Evolutionary conservation across 2,888 invertebrate genomes (phyloP).

Genomic region (Lochmaea crataegi): DNA sequence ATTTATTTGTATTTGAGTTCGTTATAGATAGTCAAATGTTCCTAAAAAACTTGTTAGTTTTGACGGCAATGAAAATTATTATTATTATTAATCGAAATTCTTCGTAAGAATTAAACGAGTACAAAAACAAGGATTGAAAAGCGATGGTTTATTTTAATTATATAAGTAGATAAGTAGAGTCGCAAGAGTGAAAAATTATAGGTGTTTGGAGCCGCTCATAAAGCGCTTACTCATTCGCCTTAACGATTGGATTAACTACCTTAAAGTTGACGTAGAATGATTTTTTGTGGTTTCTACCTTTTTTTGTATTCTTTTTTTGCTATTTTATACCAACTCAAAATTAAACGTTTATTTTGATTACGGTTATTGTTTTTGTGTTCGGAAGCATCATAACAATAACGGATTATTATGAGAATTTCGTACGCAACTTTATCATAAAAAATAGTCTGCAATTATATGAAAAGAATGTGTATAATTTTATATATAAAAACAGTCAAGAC

Average conservation of each 20-base stretch:
- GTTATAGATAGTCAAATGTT: neutral
- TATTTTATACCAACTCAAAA: conserved; percentile 9
- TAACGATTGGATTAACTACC: conserved; percentile 54
- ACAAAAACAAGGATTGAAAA: conserved; percentile 47
- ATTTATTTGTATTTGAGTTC: neutral
- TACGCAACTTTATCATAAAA: neutral
- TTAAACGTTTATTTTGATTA: conserved; percentile 33
- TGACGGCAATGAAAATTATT: neutral
- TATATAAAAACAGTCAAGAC: no score
- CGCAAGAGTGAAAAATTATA: conserved; percentile 51
- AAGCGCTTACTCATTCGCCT: conserved; percentile 54
- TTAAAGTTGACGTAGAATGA: conserved; percentile 19
- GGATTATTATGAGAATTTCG: neutral
- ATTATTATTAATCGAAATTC: conserved; percentile 17
- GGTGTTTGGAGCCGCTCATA: conserved; percentile 42
- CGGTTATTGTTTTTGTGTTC: conserved; percentile 15
- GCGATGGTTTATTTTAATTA: conserved; percentile 50
- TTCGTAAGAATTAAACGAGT: conserved; percentile 41
- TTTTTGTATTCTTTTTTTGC: neutral
- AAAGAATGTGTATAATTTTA: no score
- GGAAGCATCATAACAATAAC: neutral
- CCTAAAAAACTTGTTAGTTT: neutral
- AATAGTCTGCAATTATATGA: neutral
- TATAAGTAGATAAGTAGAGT: conserved; percentile 51
- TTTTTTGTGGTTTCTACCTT: conserved; percentile 32